A percentile compares a stretch with the other conserved stretches of the same genome.
phyloP scores from a whole-genome alignment of 2,888 invertebrate genomes.

The Rhagium mordax region DNA sequence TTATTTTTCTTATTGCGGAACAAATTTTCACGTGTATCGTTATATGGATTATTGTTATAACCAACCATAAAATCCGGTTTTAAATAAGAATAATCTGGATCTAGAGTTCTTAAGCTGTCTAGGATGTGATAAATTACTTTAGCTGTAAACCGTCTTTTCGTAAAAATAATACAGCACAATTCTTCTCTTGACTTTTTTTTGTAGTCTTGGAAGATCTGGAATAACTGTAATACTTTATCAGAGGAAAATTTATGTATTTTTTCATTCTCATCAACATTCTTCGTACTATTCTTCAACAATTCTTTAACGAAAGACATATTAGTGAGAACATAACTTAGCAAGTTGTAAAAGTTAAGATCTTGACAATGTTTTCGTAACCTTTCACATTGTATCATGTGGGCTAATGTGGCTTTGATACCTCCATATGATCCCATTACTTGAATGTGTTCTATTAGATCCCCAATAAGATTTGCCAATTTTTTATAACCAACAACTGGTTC shows the following conservation, averaged over 20 bases:
- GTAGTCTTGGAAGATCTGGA: conserved; percentile 76
- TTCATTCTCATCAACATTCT: conserved; percentile 65
- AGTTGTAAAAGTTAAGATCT: conserved; percentile 43
- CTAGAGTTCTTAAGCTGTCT: conserved; percentile 70
- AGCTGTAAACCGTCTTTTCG: conserved; percentile 81
- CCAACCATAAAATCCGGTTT: conserved; percentile 84
- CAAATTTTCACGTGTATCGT: conserved; percentile 73
- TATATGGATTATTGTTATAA: conserved; percentile 74
- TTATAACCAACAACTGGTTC: conserved; percentile 57
- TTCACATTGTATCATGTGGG: conserved; percentile 77
- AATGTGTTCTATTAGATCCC: conserved; percentile 56
- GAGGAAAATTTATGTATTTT: conserved; percentile 76
- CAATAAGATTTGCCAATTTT: conserved; percentile 58
- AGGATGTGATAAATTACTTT: conserved; percentile 82
- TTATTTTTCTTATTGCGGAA: conserved; percentile 72
- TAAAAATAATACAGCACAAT: conserved; percentile 82
- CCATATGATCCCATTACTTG: conserved; percentile 74
- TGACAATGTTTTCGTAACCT: conserved; percentile 67
- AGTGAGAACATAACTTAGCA: conserved; percentile 66
- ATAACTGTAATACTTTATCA: conserved; percentile 74
- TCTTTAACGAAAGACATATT: conserved; percentile 71
- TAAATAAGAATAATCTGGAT: conserved; percentile 74
- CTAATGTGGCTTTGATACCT: conserved; percentile 74
- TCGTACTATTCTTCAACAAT: conserved; percentile 73
- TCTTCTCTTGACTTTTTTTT: conserved; percentile 70